Evolutionary conservation across 2,797 vertebrate species (phyloP).

Genomic region (Chrysocyon brachyurus): DNA sequence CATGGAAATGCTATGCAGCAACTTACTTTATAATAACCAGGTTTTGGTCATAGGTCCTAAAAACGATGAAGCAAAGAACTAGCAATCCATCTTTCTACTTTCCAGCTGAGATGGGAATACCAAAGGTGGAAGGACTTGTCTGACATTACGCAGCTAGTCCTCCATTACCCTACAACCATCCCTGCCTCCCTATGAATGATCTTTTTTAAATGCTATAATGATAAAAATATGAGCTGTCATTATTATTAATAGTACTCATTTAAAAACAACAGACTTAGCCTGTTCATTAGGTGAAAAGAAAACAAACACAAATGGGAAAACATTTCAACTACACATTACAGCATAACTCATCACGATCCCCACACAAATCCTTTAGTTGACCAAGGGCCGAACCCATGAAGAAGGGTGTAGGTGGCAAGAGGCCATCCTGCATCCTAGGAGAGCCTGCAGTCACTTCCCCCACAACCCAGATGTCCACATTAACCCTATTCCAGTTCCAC

Average conservation of each 20-base stretch:
- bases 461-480: background rate
- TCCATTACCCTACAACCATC: background rate
- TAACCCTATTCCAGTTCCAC: background rate
- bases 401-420: background rate
- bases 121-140: conserved; percentile 28
- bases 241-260: conserved; percentile 71
- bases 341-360: conserved; percentile 30
- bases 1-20: background rate
- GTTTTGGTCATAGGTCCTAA: background rate
- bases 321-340: background rate
- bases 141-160: background rate
- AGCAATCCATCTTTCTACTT: conserved; percentile 30
- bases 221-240: conserved; percentile 70
- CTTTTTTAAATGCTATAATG: conserved; percentile 62
- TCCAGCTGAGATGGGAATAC: conserved; percentile 19
- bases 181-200: conserved; percentile 7
- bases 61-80: background rate
- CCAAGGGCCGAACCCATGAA: background rate
- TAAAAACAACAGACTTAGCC: conserved; percentile 71
- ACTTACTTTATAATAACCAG: background rate
- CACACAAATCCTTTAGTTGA: conserved; percentile 37
- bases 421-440: background rate
- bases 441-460: background rate
- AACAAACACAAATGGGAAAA: conserved; percentile 57
- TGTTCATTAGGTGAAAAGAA: conserved; percentile 63